Evolutionary conservation across 2,888 invertebrate genomes (phyloP), one percentile per base, ranked within the genome.

Genomic region (Litoditis marina): DNA sequence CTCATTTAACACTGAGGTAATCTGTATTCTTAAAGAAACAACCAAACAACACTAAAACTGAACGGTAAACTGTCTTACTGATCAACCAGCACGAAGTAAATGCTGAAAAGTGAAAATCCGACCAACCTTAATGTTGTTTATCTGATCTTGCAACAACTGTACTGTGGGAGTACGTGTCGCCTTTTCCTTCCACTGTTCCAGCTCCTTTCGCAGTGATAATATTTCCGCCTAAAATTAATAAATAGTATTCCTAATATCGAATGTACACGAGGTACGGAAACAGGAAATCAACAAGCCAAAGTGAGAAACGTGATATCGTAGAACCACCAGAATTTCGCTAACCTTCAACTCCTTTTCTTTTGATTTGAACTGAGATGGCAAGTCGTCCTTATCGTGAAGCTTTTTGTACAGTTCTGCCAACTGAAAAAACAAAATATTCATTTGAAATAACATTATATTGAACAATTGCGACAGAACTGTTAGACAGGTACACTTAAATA

Each of bases 161-260:
- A 88, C 82, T 25, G 88, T 87, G n/a, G 88, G 88, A 8, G 88
- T 88, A 83, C 85, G 85, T 64, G 86, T 86, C 0, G 88, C 86
- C 4, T 88, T 85, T 28, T 63, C 65, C 34, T 66, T 73, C 71
- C 77, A 68, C 22, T 53, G 52, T 2, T 57, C 65, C 27, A 74
- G 2, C 36, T 65, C 56, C 28, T 47, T 50, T 19, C 25, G 16
- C 27, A 65, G 44, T 0, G 4, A 27, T 46, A 50, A 2, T 13
- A 59, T 25, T 44, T 58, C 28, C n/a, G n/a, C 31, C 61, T 60
- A 31, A 32, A 60, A n/a, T 16, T n/a, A n/a, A n/a, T n/a, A n/a
- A n/a, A n/a, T n/a, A n/a, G n/a, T n/a, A n/a, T n/a, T n/a, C n/a
- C n/a, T n/a, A n/a, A n/a, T n/a, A n/a, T n/a, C n/a, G n/a, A n/a